A percentile compares a stretch with the other conserved stretches of the same genome.
phyloP scores from a whole-genome alignment of 1,140 invertebrate genomes.

The Lethocerus indicus region DNA sequence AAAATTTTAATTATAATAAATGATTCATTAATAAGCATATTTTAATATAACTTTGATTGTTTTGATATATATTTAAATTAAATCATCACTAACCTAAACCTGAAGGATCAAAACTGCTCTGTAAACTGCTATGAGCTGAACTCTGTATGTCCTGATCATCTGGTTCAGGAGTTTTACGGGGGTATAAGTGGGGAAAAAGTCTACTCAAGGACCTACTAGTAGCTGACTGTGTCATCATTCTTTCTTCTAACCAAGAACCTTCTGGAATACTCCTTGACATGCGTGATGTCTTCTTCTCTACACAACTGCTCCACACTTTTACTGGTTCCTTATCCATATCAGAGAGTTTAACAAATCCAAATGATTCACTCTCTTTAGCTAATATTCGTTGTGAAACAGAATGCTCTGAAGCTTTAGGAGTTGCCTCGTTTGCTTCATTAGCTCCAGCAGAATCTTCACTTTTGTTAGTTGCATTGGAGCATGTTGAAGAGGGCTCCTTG shows the following conservation, averaged over 20 bases:
- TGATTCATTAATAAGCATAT: too few species aligned
- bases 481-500: conserved; percentile 10
- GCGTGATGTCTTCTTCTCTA: conserved; percentile 16
- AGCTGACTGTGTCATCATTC: conserved; percentile 32
- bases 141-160: conserved; percentile 20
- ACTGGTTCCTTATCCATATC: conserved; percentile 28
- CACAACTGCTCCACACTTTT: conserved; percentile 4
- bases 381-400: conserved; percentile 10
- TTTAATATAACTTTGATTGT: neutral
- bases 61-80: neutral
- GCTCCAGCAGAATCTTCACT: conserved; percentile 5
- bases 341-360: conserved; percentile 33
- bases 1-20: too few species aligned
- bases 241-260: conserved; percentile 43
- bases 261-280: conserved; percentile 37
- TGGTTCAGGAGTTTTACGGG: conserved; percentile 10
- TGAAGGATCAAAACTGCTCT: too few species aligned
- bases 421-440: conserved; percentile 3
- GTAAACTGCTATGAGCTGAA: conserved; percentile 34
- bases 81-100: too few species aligned
- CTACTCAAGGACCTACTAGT: conserved; percentile 21
- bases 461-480: conserved; percentile 10
- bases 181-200: conserved; percentile 28
- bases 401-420: conserved; percentile 12
- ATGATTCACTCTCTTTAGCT: neutral